Conservation (phyloP, 2,888 invertebrate genomes). For the Cantharis lateralis region DNA sequence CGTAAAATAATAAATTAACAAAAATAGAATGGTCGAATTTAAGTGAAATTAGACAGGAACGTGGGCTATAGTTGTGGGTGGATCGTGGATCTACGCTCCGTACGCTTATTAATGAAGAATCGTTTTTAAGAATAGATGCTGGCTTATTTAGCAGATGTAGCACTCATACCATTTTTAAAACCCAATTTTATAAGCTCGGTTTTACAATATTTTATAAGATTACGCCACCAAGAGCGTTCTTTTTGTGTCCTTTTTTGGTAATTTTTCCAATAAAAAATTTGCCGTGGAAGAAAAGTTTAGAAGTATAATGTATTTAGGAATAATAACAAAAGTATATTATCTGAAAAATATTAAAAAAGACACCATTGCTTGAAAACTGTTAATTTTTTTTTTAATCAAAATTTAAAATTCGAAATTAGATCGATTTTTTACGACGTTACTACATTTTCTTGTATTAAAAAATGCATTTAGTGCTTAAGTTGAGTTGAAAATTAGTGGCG, state of each 20-base stretch:
- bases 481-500: neutral
- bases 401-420: too few relatives aligned
- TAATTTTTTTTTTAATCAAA: neutral
- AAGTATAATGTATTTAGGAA: too few relatives aligned
- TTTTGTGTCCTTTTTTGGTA: neutral
- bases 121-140: slow-evolving; percentile 21
- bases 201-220: too few relatives aligned
- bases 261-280: neutral
- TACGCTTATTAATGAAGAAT: slow-evolving; percentile 12
- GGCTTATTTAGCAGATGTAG: slow-evolving; percentile 33
- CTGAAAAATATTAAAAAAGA: too few relatives aligned
- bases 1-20: neutral
- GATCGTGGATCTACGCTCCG: slow-evolving; percentile 5
- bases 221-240: neutral
- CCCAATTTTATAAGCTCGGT: neutral
- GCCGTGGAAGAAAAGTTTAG: too few relatives aligned
- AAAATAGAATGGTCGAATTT: slow-evolving; percentile 1
- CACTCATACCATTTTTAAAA: neutral
- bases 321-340: too few relatives aligned
- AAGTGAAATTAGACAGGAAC: slow-evolving; percentile 1
- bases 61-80: slow-evolving; percentile 8
- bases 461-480: neutral
- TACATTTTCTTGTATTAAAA: too few relatives aligned
- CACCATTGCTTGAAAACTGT: neutral
- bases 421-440: too few relatives aligned